Evolutionary conservation across 2,797 vertebrate species (phyloP), one percentile per base, ranked within the genome.

Genomic region (Chaunax sp.): DNA sequence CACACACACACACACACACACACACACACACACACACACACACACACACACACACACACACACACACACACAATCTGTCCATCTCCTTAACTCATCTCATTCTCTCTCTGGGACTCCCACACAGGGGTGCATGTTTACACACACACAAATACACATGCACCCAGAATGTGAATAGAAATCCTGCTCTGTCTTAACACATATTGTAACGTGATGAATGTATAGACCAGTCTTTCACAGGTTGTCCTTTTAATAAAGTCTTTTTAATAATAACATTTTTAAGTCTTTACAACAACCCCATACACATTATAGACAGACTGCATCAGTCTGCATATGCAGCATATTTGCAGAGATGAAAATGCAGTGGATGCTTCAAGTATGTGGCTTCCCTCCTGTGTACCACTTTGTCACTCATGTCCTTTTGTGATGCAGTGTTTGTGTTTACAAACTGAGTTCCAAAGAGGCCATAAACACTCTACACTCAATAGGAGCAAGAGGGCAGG

Each of bases 371-470:
- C 22, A 73, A 68, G 68, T 78, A 76, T 86, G 78, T 56, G 58
- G 43, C 45, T 71, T 77, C 33, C 30, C 45, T 77, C 60, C 62
- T 35, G 49, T 72, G 58, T 20, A 38, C 64, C 25, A 3, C 58
- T 68, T 79, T 72, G 66, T 73, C 38, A 52, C 74, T 77, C 46
- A 4, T 18, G 1, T 56, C 57, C 77, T 83, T 86, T 90, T 85
- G 88, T 90, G 59, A 58, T 6, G 7, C 68, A 38, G 59, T 82
- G 72, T 88, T 92, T 90, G 82, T 88, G 81, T 92, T 92, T 74
- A 86, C 87, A 88, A 87, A 87, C 76, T 61, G 70, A 86, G 81
- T 86, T 90, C 84, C 82, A 63, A 78, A 70, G 80, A 85, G 63
- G 80, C 64, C 80, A 79, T 92, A 92, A 91, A 93, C 74, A 75